Conservation (phyloP, 2,113 vertebrate genomes). For the Centropus bengalensis region DNA sequence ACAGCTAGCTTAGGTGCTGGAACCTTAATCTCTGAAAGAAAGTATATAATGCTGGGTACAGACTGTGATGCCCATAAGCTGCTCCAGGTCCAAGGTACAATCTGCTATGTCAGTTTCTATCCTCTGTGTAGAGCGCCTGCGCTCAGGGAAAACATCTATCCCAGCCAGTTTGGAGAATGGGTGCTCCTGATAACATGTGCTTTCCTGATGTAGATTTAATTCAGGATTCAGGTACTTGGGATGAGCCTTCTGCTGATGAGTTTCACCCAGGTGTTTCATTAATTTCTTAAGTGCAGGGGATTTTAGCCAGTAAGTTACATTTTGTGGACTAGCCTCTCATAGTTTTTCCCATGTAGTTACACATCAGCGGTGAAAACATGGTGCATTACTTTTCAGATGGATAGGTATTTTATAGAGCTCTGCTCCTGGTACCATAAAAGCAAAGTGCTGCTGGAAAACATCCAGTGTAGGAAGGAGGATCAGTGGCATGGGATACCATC, state of each 20-base stretch:
- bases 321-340: neutral
- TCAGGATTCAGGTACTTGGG: rapidly evolving
- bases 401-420: neutral
- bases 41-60: neutral
- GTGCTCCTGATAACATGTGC: neutral
- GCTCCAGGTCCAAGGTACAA: neutral
- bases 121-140: neutral
- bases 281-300: neutral
- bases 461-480: neutral
- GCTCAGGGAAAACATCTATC: neutral
- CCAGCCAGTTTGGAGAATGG: neutral
- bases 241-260: neutral
- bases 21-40: neutral
- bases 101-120: neutral
- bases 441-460: neutral
- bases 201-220: neutral
- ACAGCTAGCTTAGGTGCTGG: neutral
- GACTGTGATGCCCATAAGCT: neutral
- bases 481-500: rapidly evolving
- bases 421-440: neutral
- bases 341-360: neutral
- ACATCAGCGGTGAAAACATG: neutral
- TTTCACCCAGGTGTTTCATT: neutral
- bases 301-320: neutral
- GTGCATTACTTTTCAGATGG: neutral